These are phyloP conservation scores for Pomatorhinus ruficollis DNA, from an alignment of 2,113 vertebrate species.

Conservation along the genomic window DNA sequence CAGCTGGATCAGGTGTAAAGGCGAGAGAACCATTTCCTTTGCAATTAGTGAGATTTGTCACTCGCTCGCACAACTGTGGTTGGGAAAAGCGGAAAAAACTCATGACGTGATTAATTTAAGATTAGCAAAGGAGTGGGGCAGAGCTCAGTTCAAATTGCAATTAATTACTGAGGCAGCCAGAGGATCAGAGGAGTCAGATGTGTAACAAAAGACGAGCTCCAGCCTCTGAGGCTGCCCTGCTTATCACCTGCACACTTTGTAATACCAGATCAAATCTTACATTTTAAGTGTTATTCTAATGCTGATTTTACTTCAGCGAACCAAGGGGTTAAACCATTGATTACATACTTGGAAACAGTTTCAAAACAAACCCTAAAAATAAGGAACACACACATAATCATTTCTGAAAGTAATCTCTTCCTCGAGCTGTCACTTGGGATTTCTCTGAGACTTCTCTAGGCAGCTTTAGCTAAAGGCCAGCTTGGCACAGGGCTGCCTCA, in stretches of 20 bases:
- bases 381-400: background rate
- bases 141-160: slow-evolving; percentile 40
- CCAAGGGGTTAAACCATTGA: background rate
- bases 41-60: slow-evolving; percentile 18
- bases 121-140: slow-evolving; percentile 25
- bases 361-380: slow-evolving; percentile 28
- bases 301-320: background rate
- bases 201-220: background rate
- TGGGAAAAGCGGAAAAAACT: background rate
- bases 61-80: background rate
- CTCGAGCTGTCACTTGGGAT: slow-evolving; percentile 16
- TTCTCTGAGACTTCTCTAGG: slow-evolving; percentile 22
- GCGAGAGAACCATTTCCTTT: background rate
- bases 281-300: background rate
- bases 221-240: background rate
- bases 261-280: background rate
- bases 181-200: background rate
- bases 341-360: background rate
- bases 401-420: slow-evolving; percentile 54
- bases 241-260: background rate
- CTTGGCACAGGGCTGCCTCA: background rate
- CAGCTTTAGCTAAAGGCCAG: slow-evolving; percentile 37
- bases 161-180: slow-evolving; percentile 30
- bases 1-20: background rate
- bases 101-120: background rate